These are phyloP conservation scores for Gila orcuttii DNA, from an alignment of 2,113 vertebrate species.

Conservation along the genomic window DNA sequence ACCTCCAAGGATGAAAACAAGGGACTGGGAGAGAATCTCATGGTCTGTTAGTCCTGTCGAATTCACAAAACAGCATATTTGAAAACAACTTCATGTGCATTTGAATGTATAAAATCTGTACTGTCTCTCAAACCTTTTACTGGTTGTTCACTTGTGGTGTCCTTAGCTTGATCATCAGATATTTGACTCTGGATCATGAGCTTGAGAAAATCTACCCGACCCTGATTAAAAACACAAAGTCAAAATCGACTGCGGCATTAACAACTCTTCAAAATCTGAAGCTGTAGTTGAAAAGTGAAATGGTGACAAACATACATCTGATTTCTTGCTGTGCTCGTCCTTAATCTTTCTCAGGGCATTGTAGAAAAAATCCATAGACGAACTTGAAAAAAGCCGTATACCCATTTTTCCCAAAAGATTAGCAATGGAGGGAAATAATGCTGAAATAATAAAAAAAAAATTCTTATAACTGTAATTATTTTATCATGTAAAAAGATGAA, in stretches of 20 bases:
- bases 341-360: constrained; percentile 73
- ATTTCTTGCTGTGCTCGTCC: constrained; percentile 55
- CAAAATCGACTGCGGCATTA: background rate
- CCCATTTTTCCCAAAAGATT: constrained; percentile 74
- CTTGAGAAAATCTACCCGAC: constrained; percentile 81
- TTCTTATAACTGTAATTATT: background rate
- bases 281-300: background rate
- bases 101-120: background rate
- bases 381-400: constrained; percentile 67
- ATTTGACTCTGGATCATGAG: constrained; percentile 81
- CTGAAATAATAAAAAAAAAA: constrained; percentile 60
- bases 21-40: constrained; percentile 81
- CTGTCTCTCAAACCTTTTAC: constrained; percentile 63
- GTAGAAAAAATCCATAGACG: constrained; percentile 69
- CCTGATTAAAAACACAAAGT: constrained; percentile 60
- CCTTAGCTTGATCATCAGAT: constrained; percentile 48
- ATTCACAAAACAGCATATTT: background rate
- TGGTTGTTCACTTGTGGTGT: constrained; percentile 40
- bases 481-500: background rate
- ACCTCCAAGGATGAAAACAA: constrained; percentile 82
- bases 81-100: background rate
- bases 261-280: background rate
- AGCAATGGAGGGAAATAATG: constrained; percentile 71
- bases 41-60: constrained; percentile 78
- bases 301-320: constrained; percentile 54